Base-by-base conservation (phyloP, 2,113 vertebrate genomes). In the Upupa epops region DNA sequence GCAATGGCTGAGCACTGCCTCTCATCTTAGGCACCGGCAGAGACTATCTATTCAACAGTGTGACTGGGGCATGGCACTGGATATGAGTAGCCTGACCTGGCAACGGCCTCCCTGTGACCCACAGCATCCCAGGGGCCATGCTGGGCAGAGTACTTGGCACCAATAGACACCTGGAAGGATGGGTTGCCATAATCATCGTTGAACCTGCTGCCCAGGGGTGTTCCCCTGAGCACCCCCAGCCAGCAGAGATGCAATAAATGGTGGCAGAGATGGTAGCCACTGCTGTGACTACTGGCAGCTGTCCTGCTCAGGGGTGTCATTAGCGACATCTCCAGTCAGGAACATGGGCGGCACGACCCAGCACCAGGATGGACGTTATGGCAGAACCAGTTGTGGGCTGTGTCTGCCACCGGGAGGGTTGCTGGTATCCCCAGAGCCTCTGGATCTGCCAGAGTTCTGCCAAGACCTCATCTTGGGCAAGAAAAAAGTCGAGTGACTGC, bases 31-130 rank as follows among this genome's bases (percentile, higher is more conserved):
- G 92, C 66, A 92, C 91, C 1, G 74, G 96, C 73, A 93, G 94
- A 68, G 77, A 95, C 25, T 96, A 93, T 37, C 63, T 97, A 24
- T 97, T 96, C 92, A 92, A 73, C 96, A 96, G 92, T 1, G 0
- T 55, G 60, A 96, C 89, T 0, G 93, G 95, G 58, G 73, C 93
- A 28, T 79, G 61, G 10, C 72, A 72, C 46, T 97, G 97, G 97
- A 51, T 97, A 31, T 97, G 95, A 97, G 40, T 1, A 1, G 61
- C 14, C 45, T 22, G 24, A 8, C 32, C 12, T 0, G 0, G 22
- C 7, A 2, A 64, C 21, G 11, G n/a, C 24, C 25, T 82, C 55
- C 60, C 13, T 1, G 9, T 0, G 18, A 24, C 16, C 18, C 75
- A 9, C 52, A 63, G 52, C 31, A 51, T 42, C 45, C 7, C 0